Conservation (phyloP, 1,140 invertebrate genomes). For the Musca domestica region DNA sequence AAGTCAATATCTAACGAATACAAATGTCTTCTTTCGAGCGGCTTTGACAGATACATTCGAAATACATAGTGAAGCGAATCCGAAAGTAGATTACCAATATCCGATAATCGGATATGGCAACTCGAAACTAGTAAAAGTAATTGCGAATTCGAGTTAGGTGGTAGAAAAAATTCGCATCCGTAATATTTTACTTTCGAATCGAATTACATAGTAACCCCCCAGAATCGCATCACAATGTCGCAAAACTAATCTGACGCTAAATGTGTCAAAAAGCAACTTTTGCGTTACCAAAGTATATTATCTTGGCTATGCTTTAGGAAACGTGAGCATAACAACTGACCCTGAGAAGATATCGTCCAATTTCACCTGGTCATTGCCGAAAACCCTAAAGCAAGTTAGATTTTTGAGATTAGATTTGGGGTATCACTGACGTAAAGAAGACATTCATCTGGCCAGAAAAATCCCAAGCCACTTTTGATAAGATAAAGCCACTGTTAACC, state of each 20-base stretch:
- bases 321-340: slow-evolving; percentile 21
- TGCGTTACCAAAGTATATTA: too few species aligned
- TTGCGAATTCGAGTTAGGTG: too few species aligned
- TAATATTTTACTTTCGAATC: too few species aligned
- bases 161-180: too few species aligned
- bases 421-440: slow-evolving; percentile 23
- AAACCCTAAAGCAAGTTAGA: slow-evolving; percentile 24
- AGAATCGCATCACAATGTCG: slow-evolving; percentile 14
- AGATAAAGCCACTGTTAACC: neutral
- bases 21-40: too few species aligned
- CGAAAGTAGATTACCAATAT: too few species aligned
- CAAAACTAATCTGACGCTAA: slow-evolving; percentile 53
- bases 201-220: too few species aligned
- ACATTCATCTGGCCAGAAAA: neutral
- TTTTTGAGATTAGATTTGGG: slow-evolving; percentile 34
- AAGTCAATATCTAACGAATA: too few species aligned
- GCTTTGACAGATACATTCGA: too few species aligned
- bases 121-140: too few species aligned
- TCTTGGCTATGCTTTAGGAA: slow-evolving; percentile 29
- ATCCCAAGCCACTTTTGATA: neutral
- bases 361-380: slow-evolving; percentile 25
- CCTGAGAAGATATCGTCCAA: slow-evolving; percentile 24
- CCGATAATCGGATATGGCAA: too few species aligned
- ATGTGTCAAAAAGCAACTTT: slow-evolving; percentile 49
- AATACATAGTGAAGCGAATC: too few species aligned